These are phyloP conservation scores for Cantharis nigra DNA, from an alignment of 2,888 invertebrate species.

Conservation along the genomic window DNA sequence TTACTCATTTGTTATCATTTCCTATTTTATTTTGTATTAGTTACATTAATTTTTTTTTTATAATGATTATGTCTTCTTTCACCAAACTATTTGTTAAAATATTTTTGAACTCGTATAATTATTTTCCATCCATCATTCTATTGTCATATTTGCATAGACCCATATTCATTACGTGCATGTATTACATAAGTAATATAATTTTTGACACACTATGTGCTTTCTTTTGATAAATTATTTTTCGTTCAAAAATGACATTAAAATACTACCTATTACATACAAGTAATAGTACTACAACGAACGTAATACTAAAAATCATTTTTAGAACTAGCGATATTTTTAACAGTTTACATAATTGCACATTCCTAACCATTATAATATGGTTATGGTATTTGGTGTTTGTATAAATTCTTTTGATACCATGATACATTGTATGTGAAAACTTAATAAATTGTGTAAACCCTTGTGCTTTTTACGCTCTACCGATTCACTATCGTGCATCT, in stretches of 20 bases:
- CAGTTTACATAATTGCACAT: neutral
- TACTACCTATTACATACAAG: no score
- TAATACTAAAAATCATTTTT: neutral
- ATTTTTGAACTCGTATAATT: neutral
- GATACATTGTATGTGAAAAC: conserved; percentile 3
- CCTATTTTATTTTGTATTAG: neutral
- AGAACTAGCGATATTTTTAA: neutral
- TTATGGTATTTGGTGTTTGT: neutral
- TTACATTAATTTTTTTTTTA: neutral
- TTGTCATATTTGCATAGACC: neutral
- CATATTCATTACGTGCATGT: neutral
- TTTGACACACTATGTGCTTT: neutral
- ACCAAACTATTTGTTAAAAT: neutral
- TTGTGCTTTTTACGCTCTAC: conserved; percentile 11
- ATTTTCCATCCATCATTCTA: neutral
- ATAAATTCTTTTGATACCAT: conserved; percentile 6
- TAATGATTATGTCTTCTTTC: neutral
- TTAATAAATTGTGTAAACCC: conserved; percentile 15
- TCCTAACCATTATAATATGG: neutral
- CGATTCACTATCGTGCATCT: conserved; percentile 5
- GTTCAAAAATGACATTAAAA: neutral
- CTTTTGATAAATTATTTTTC: neutral
- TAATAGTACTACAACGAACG: no score
- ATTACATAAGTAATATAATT: neutral
- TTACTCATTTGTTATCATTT: no score